phyloP scores from a whole-genome alignment of 2,113 vertebrate species.

The Galemys pyrenaicus region DNA sequence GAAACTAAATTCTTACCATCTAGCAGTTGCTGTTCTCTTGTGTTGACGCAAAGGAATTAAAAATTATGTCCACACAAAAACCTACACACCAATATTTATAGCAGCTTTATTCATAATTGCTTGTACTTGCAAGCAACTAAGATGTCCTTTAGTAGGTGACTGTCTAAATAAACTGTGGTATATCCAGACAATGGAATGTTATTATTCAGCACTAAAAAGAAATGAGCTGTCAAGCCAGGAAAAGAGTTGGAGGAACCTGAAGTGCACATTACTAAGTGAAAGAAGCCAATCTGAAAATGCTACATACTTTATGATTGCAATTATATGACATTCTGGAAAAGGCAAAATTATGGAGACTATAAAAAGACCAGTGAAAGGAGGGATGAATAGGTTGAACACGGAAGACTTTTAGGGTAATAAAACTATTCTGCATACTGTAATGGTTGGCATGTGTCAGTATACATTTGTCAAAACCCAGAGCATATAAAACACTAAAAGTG shows the following conservation, averaged over 20 bases:
- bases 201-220: not conserved
- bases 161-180: not conserved
- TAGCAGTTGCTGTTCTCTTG: not conserved
- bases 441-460: not conserved
- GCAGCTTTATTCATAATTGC: not conserved
- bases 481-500: not conserved
- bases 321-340: not conserved
- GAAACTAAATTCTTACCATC: not conserved
- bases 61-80: not conserved
- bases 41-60: not conserved
- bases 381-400: not conserved
- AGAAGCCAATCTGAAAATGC: not conserved
- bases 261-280: not conserved
- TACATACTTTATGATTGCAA: not conserved
- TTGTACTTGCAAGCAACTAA: not conserved
- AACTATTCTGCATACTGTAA: not conserved
- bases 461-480: not conserved
- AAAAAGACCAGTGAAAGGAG: not conserved
- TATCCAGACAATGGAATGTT: not conserved
- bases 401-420: not conserved
- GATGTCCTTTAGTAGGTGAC: not conserved
- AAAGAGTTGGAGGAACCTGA: not conserved
- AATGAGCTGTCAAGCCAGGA: not conserved
- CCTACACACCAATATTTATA: not conserved
- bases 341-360: not conserved